Evolutionary conservation across 1,140 invertebrate genomes (phyloP), one percentile per base, ranked within the genome.

Genomic region (Diorhabda sublineata): DNA sequence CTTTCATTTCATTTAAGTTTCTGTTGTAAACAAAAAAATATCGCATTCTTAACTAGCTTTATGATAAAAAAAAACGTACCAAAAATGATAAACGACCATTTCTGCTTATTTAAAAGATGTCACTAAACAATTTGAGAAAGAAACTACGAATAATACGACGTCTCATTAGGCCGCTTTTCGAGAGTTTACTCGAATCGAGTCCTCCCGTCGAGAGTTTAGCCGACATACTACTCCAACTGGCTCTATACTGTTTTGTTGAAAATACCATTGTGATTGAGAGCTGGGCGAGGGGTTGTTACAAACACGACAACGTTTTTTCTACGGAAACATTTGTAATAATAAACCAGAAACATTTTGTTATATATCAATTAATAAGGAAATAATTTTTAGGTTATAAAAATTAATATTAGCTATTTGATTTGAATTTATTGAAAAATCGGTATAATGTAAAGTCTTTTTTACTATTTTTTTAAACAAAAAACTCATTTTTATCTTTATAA

Each of bases 241-340:
- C 47, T 52, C 47, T 52, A 52, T 52, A n/a, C 47, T 52, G 47
- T 52, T 52, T 52, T 52, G 47, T 52, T 52, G 47, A 52, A 52
- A 52, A 52, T 52, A n/a, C 47, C 47, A 52, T 52, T 52, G 47
- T 52, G n/a, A 52, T 6, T 6, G 47, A 6, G 47, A 52, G 47
- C 47, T 52, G 47, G 47, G 47, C 2, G n/a, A n/a, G 6, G 47
- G n/a, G 6, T 52, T 6, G 47, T 52, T 52, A 52, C 47, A 8
- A 8, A n/a, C 47, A 52, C 6, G 47, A 52, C 6, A n/a, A 52
- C 26, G 26, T 26, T 26, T 26, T 26, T 26, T 26, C 26, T 26
- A 26, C 26, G 26, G 26, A 26, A 26, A 26, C 26, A 26, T 26
- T 26, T 26, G 26, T 26, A 2, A 26, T 26, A 26, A 26, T 26